These are phyloP conservation scores for Lynx canadensis DNA, from an alignment of 2,113 vertebrate species.

Conservation along the genomic window DNA sequence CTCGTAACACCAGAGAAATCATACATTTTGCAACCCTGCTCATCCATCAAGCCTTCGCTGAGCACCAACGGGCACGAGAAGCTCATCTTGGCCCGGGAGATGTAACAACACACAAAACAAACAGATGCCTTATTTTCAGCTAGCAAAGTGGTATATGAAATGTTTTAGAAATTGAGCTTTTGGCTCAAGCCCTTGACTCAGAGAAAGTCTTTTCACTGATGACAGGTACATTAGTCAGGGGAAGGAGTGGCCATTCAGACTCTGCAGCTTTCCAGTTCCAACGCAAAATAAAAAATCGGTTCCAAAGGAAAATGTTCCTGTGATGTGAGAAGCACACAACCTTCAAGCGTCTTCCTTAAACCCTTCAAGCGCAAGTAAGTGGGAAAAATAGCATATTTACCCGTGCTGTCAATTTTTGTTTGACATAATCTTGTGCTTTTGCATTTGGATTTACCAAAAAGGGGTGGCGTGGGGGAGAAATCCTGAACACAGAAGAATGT, in stretches of 20 bases:
- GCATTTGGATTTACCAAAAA: not conserved
- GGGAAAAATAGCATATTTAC: not conserved
- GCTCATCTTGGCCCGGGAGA: too few species aligned
- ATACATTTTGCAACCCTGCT: not conserved
- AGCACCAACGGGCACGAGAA: not conserved
- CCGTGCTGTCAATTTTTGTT: not conserved
- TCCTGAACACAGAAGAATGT: not conserved
- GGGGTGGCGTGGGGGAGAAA: too few species aligned
- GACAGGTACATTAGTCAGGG: not conserved
- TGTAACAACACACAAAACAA: not conserved
- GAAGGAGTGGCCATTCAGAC: not conserved
- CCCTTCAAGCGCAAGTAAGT: too few species aligned
- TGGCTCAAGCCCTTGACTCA: not conserved
- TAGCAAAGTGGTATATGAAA: fast-evolving
- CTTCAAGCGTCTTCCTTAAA: not conserved
- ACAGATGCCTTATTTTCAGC: too few species aligned
- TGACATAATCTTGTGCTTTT: not conserved
- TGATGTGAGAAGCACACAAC: too few species aligned
- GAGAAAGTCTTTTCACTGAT: not conserved
- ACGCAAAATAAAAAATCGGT: not conserved
- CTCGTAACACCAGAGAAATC: not conserved
- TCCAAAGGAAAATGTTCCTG: not conserved
- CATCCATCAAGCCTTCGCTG: not conserved
- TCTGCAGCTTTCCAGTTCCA: not conserved
- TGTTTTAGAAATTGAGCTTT: not conserved